Base-by-base conservation (phyloP, 2,888 invertebrate species). In the Adelphocoris suturalis region DNA sequence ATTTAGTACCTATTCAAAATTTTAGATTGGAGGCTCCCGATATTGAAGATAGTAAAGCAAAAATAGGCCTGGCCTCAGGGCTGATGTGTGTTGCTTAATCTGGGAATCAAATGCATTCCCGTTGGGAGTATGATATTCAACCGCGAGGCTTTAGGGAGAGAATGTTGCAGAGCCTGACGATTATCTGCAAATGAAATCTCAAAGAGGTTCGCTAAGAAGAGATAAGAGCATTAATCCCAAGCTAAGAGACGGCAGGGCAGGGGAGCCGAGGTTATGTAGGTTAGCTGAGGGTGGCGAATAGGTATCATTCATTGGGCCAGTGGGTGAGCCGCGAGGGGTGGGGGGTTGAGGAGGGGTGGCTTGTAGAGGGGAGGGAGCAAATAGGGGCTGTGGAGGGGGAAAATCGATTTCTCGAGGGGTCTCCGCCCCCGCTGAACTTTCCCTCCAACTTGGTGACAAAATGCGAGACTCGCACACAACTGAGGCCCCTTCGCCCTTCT, bases 271-370 rank as follows among this genome's bases (percentile, higher is more conserved):
- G 82, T 82, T 82, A 82, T 82, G 82, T 82, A 82, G 82, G 82
- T 82, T 82, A 82, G 82, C 82, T 52, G 55, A 82, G 82, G 78
- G 82, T 23, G 19, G 68, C 52, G 82, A 82, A 82, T 52, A 23
- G 82, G 82, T 82, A 82, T 82, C 82, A 82, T 82, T 82, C 82
- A 82, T 82, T 82, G 82, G 82, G 52, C 82, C 82, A 82, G 82
- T 82, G 82, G 82, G 82, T 82, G 47, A 82, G 68, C 19, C 68
- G 16, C 7, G 7, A 37, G 37, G 14, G 23, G 68, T 16, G 78
- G 78, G 16, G 78, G 37, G 78, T 78, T 19, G 28, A 5, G 37
- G 78, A 37, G 28, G 81, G 16, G 81, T n/a, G n/a, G n/a, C n/a
- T n/a, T n/a, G 48, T 46, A 52, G 52, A 12, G 23, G 27, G 3